Base-by-base conservation (phyloP, 2,888 invertebrate species). In the Tipula confusa region DNA sequence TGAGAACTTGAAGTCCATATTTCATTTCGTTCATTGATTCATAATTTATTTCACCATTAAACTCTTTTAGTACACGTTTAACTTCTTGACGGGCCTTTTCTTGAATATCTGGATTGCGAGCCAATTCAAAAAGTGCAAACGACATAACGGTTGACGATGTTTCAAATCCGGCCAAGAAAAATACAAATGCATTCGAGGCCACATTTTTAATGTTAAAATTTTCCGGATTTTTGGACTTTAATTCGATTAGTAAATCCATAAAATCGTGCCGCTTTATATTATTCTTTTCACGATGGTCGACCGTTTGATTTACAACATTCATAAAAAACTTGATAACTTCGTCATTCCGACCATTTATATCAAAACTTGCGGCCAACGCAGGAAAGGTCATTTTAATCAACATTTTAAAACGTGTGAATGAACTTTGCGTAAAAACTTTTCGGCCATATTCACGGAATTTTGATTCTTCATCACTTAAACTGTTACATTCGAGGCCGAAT, bases 261-360 rank as follows among this genome's bases (percentile, higher is more conserved):
- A 93, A 92, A 87, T 92, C 93, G 83, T 91, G 91, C 36, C 91
- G 87, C 0, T 86, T 87, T 0, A 92, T 86, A 2, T 90, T 88
- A 85, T 91, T 90, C 29, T 87, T 87, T 85, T 90, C 90, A 13
- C 92, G 87, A 84, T 90, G 89, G 2, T 89, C 88, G 1, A 92
- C 88, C 1, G 91, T 91, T 1, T 91, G 89, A 2, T 87, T 89
- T 0, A 92, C 91, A 0, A 90, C 88, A 0, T 87, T 87, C 80
- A 89, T 87, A 83, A 92, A 92, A 85, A 92, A 93, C 2, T 89
- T 85, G 18, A 86, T 86, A 2, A 88, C 85, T 4, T 87, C 86
- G 1, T 87, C 85, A 7, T 86, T 85, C 0, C 87, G 87, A 0
- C 84, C 80, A 1, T 87, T 86, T 84, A 87, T 84, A 7, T 87